Evolutionary conservation across 2,888 invertebrate species (phyloP).

Genomic region (Anagyrus pseudococci): DNA sequence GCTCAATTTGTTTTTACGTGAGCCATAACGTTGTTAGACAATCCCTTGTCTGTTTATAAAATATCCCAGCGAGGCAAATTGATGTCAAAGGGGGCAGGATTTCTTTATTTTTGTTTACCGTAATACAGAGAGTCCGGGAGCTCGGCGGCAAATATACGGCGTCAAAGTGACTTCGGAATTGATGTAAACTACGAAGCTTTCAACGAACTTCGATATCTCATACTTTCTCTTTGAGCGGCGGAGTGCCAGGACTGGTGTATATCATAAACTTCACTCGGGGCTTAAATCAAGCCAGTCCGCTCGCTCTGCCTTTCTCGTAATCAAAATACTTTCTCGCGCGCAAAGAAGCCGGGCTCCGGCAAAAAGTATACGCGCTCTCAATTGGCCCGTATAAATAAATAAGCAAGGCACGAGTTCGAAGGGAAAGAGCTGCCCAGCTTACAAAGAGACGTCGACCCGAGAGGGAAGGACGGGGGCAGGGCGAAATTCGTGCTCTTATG

Average conservation of each 20-base stretch:
- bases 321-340: slow-evolving; percentile 26
- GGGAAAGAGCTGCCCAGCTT: too few relatives aligned
- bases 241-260: too few relatives aligned
- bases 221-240: slow-evolving; percentile 22
- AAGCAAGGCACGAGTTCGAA: not conserved
- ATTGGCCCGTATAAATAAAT: slow-evolving; percentile 15
- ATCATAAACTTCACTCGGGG: slow-evolving; percentile 30
- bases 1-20: too few relatives aligned
- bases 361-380: not conserved
- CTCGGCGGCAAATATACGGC: slow-evolving; percentile 3
- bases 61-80: slow-evolving; percentile 35
- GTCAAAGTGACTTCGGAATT: slow-evolving; percentile 30
- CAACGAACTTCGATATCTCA: slow-evolving; percentile 20
- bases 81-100: slow-evolving; percentile 8
- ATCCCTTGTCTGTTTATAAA: slow-evolving; percentile 25
- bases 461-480: too few relatives aligned
- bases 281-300: slow-evolving; percentile 25
- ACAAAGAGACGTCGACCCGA: too few relatives aligned
- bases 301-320: slow-evolving; percentile 22
- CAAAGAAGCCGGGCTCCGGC: not conserved
- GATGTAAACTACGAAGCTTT: slow-evolving; percentile 31
- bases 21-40: too few relatives aligned
- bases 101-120: slow-evolving; percentile 28
- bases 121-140: not conserved
- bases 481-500: too few relatives aligned